phyloP scores from a whole-genome alignment of 2,888 invertebrate genomes.

The Pterostichus niger region DNA sequence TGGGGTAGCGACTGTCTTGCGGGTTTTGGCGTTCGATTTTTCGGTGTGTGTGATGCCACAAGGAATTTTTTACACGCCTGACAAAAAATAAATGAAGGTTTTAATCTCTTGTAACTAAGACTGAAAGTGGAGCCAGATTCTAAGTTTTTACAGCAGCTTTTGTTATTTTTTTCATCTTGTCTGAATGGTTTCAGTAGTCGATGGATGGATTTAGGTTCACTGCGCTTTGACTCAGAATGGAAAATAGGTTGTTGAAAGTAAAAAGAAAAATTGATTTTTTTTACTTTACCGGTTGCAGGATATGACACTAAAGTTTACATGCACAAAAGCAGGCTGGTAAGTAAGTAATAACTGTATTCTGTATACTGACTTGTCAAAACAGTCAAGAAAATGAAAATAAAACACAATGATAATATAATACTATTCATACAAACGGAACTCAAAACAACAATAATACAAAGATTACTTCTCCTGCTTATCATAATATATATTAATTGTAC shows the following conservation, averaged over 20 bases:
- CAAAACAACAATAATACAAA: too few relatives aligned
- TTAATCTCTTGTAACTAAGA: constrained; percentile 60
- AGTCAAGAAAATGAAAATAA: too few relatives aligned
- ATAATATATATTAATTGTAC: too few relatives aligned
- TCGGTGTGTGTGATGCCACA: constrained; percentile 2
- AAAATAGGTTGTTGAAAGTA: not conserved
- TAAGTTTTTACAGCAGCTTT: constrained; percentile 28
- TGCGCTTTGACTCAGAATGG: constrained; percentile 4
- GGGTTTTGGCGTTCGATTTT: constrained; percentile 14
- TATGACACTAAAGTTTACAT: too few relatives aligned
- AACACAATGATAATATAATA: too few relatives aligned
- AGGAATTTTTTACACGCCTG: constrained; percentile 34
- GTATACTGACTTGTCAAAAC: too few relatives aligned
- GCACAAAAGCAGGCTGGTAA: too few relatives aligned
- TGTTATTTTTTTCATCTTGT: constrained; percentile 30
- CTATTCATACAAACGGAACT: too few relatives aligned
- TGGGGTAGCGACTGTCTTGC: constrained; percentile 3
- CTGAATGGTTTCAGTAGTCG: constrained; percentile 23
- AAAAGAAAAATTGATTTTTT: not conserved
- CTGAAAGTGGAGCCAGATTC: constrained; percentile 29
- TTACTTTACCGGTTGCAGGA: too few relatives aligned
- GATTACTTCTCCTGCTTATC: too few relatives aligned
- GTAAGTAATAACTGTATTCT: too few relatives aligned
- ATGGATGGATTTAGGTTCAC: constrained; percentile 43
- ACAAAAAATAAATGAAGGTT: constrained; percentile 60